phyloP scores from a whole-genome alignment of 2,797 vertebrate genomes.

The Coracias cyanogaster region DNA sequence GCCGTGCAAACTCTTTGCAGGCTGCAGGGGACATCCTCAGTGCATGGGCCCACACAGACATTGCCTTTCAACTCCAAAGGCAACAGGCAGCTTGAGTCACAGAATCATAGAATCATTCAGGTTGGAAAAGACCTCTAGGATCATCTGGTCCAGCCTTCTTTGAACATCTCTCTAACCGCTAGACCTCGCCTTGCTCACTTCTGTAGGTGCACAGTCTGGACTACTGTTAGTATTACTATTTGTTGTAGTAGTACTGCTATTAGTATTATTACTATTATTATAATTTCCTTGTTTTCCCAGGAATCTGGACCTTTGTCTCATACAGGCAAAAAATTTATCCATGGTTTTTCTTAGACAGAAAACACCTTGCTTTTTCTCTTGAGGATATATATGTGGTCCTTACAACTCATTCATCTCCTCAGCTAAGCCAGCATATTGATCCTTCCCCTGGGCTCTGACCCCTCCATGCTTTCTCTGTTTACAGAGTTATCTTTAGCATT shows the following conservation, averaged over 20 bases:
- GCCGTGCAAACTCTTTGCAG: not conserved
- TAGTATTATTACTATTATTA: not conserved
- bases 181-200: fast-evolving
- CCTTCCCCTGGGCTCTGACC: not conserved
- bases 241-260: not conserved
- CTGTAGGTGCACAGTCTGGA: not conserved
- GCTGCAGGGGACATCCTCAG: fast-evolving
- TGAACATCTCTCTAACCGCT: too few relatives aligned
- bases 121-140: too few relatives aligned
- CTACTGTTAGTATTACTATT: not conserved
- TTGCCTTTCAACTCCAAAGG: not conserved
- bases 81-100: not conserved
- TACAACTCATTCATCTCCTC: not conserved
- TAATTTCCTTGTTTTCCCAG: not conserved
- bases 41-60: fast-evolving
- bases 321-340: not conserved
- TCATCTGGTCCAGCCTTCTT: too few relatives aligned
- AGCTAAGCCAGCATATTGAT: slow-evolving; percentile 24
- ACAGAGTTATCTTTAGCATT: slow-evolving; percentile 58
- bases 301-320: not conserved
- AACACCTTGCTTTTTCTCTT: not conserved
- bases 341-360: not conserved
- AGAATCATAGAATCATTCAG: too few relatives aligned
- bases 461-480: slow-evolving; percentile 50
- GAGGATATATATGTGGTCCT: not conserved